A percentile compares a stretch with the other conserved stretches of the same genome.
Conservation (phyloP, 1,140 invertebrate species). For the Brachionus rubens region DNA sequence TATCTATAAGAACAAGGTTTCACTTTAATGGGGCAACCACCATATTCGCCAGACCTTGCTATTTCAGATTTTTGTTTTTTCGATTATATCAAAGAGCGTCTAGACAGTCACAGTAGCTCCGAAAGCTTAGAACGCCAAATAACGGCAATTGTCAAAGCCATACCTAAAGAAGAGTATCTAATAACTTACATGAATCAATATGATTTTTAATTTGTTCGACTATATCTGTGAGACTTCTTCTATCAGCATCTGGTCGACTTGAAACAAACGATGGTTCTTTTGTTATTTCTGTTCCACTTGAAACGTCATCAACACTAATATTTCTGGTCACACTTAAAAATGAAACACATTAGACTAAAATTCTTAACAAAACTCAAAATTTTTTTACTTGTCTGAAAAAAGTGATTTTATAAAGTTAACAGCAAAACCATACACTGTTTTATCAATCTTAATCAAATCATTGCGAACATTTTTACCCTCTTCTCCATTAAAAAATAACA, state of each 20-base stretch:
- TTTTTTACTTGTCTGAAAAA: neutral
- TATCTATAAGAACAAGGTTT: no score
- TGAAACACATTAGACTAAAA: neutral
- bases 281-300: no score
- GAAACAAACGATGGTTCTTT: no score
- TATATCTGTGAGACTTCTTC: neutral
- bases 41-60: no score
- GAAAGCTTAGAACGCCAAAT: no score
- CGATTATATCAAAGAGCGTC: no score
- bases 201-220: neutral
- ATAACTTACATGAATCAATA: constrained; percentile 7
- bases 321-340: neutral
- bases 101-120: no score
- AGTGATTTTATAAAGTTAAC: neutral
- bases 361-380: neutral
- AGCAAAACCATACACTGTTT: neutral
- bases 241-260: no score
- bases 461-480: neutral
- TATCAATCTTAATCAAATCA: constrained; percentile 33
- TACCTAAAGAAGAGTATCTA: no score
- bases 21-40: no score
- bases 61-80: no score
- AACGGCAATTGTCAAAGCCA: no score
- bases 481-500: constrained; percentile 43
- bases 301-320: neutral